phyloP scores from a whole-genome alignment of 2,888 invertebrate genomes.

The Phytoseiulus persimilis region DNA sequence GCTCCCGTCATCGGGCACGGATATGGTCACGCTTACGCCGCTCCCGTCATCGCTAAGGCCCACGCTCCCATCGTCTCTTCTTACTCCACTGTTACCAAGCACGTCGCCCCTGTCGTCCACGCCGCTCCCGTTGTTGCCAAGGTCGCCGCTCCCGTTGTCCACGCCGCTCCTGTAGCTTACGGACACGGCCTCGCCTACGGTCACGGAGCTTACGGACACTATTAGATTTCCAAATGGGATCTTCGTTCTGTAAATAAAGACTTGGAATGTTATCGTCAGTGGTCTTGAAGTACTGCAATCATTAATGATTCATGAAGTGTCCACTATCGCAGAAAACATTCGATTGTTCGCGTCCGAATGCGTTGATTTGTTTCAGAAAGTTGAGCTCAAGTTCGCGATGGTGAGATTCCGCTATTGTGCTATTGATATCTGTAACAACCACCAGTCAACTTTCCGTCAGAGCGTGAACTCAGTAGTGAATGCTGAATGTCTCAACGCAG shows the following conservation, averaged over 20 bases:
- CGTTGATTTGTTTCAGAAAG: too few relatives aligned
- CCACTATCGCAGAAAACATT: too few relatives aligned
- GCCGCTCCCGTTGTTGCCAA: not conserved
- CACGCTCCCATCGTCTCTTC: not conserved
- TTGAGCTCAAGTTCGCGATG: too few relatives aligned
- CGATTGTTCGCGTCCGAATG: too few relatives aligned
- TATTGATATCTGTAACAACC: too few relatives aligned
- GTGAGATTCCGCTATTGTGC: too few relatives aligned
- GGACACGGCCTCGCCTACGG: not conserved
- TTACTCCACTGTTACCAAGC: not conserved
- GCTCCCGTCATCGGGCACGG: not conserved
- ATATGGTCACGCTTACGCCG: not conserved
- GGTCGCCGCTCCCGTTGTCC: not conserved
- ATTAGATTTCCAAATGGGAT: not conserved
- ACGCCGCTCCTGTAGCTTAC: not conserved
- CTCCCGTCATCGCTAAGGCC: not conserved
- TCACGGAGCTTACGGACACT: not conserved
- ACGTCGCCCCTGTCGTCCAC: not conserved
- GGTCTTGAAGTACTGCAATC: not conserved
- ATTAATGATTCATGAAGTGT: not conserved
- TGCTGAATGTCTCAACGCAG: too few relatives aligned
- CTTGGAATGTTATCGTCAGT: not conserved
- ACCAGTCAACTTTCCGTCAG: too few relatives aligned
- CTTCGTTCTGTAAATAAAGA: not conserved
- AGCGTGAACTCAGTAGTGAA: too few relatives aligned